Conservation (phyloP, 2,888 invertebrate species). For the Cepaea hortensis region DNA sequence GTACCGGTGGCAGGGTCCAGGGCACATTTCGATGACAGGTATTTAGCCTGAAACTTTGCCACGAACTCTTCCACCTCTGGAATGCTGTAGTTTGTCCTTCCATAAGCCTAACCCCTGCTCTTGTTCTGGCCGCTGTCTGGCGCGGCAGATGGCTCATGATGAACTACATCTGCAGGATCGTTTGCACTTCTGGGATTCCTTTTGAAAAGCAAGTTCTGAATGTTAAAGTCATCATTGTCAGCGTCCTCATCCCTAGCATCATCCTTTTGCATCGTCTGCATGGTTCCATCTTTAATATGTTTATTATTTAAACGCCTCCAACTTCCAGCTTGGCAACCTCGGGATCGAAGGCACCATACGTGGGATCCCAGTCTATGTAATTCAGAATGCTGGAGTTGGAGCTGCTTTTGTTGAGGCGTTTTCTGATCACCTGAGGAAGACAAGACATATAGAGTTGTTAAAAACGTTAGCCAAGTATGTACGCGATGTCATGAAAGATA, state of each 20-base stretch:
- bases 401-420: constrained; percentile 29
- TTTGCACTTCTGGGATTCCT: constrained; percentile 3
- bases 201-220: background rate
- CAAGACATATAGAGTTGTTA: background rate
- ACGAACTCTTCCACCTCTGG: constrained; percentile 43
- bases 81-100: constrained; percentile 40
- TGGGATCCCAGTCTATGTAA: constrained; percentile 23
- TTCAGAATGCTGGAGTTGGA: constrained; percentile 37
- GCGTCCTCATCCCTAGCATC: background rate
- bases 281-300: background rate
- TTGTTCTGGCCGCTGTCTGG: too few relatives aligned
- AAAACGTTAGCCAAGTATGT: background rate
- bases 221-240: background rate
- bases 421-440: constrained; percentile 18
- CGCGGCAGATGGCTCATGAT: too few relatives aligned
- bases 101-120: background rate
- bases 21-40: background rate
- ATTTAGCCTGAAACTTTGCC: constrained; percentile 16
- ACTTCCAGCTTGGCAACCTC: background rate
- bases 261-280: background rate
- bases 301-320: background rate
- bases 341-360: constrained; percentile 29
- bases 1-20: too few relatives aligned
- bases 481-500: too few relatives aligned
- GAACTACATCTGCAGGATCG: background rate